Percentiles rank a stretch among this genome's conserved stretches.
These are phyloP conservation scores for Acanthiza pusilla DNA, from an alignment of 2,797 vertebrate species.

Conservation along the genomic window DNA sequence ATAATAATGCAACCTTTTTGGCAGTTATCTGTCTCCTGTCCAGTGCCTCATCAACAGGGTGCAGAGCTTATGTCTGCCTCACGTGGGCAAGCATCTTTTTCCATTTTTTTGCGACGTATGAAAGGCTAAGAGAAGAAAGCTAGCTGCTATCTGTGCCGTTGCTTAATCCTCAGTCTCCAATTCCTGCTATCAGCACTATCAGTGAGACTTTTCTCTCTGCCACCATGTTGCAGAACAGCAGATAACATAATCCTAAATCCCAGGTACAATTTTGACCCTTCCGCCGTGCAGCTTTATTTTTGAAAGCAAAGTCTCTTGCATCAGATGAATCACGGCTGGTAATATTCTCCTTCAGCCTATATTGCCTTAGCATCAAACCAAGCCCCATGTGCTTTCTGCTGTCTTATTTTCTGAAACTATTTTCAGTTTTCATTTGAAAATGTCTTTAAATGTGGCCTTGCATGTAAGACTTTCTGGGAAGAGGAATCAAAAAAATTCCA, in stretches of 20 bases:
- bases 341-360: slow-evolving; percentile 9
- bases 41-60: not conserved
- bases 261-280: slow-evolving; percentile 53
- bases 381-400: slow-evolving; percentile 28
- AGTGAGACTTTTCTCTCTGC: slow-evolving; percentile 45
- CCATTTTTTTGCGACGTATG: not conserved
- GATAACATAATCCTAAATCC: slow-evolving; percentile 71
- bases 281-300: not conserved
- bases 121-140: slow-evolving; percentile 44
- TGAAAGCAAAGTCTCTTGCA: slow-evolving; percentile 45
- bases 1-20: not conserved
- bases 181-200: slow-evolving; percentile 39
- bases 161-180: slow-evolving; percentile 63
- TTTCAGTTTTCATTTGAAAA: slow-evolving; percentile 53
- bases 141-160: slow-evolving; percentile 25
- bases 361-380: slow-evolving; percentile 28
- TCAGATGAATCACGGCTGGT: slow-evolving; percentile 48
- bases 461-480: slow-evolving; percentile 17
- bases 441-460: slow-evolving; percentile 24
- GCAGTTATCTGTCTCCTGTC: not conserved
- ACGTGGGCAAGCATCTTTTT: not conserved
- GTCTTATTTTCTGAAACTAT: slow-evolving; percentile 56
- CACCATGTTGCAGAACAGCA: slow-evolving; percentile 58
- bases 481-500: slow-evolving; percentile 18
- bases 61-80: slow-evolving; percentile 5